These are phyloP conservation scores for Vulpes ferrilata DNA, from an alignment of 2,113 vertebrate species.

Conservation along the genomic window DNA sequence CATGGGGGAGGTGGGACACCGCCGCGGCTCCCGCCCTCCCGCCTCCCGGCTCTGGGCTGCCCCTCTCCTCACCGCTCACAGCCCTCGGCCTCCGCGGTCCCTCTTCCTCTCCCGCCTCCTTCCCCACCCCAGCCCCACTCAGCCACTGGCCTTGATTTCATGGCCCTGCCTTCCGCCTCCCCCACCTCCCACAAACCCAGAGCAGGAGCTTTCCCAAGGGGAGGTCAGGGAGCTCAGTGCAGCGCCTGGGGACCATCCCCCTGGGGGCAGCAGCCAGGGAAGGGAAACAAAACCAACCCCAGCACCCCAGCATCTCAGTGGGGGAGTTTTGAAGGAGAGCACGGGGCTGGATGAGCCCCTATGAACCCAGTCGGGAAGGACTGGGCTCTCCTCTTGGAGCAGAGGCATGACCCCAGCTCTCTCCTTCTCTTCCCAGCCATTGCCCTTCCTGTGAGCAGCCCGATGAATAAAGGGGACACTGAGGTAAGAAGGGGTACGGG, in stretches of 20 bases:
- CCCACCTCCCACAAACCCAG: not conserved
- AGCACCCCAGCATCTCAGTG: not conserved
- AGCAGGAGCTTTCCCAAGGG: not conserved
- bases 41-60: not conserved
- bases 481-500: slow-evolving; percentile 86
- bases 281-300: not conserved
- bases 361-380: not conserved
- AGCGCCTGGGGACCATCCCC: slow-evolving; percentile 8
- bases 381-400: not conserved
- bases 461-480: slow-evolving; percentile 86
- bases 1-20: slow-evolving; percentile 6
- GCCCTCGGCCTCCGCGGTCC: not conserved
- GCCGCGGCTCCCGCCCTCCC: not conserved
- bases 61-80: not conserved
- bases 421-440: slow-evolving; percentile 79
- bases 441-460: slow-evolving; percentile 87
- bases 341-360: not conserved
- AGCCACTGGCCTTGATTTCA: slow-evolving; percentile 52
- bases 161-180: not conserved
- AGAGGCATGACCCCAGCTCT: not conserved
- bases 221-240: not conserved
- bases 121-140: not conserved
- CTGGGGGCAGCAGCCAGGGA: not conserved
- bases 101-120: not conserved
- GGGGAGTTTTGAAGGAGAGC: not conserved